A percentile compares a stretch with the other conserved stretches of the same genome.
phyloP scores from a whole-genome alignment of 1,140 invertebrate genomes.

The Neocloeon triangulifer region DNA sequence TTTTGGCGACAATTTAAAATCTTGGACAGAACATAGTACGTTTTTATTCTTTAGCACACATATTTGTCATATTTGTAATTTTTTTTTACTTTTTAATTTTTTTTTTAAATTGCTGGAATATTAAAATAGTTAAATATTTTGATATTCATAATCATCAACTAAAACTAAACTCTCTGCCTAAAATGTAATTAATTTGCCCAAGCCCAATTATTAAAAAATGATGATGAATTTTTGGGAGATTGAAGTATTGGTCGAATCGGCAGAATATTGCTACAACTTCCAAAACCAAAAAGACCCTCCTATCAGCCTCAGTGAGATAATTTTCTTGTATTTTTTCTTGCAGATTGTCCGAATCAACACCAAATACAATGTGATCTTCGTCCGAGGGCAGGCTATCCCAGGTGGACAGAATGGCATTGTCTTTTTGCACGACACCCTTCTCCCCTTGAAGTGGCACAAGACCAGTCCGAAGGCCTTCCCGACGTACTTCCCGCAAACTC shows the following conservation, averaged over 20 bases:
- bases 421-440: conserved; percentile 56
- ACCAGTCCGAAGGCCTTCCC: conserved; percentile 30
- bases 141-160: too few relatives aligned
- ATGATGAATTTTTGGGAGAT: background rate
- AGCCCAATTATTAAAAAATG: background rate
- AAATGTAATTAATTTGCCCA: background rate
- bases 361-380: conserved; percentile 81
- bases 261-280: background rate
- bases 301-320: background rate
- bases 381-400: conserved; percentile 54
- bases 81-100: too few relatives aligned
- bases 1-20: conserved; percentile 1
- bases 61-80: too few relatives aligned
- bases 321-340: conserved; percentile 11
- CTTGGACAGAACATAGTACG: too few relatives aligned
- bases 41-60: too few relatives aligned
- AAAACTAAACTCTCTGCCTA: background rate
- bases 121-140: too few relatives aligned
- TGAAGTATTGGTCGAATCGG: background rate
- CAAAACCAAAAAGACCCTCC: background rate
- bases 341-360: conserved; percentile 79
- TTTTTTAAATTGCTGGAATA: too few relatives aligned
- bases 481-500: conserved; percentile 38
- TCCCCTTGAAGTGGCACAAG: conserved; percentile 25
- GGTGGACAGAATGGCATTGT: conserved; percentile 60